Evolutionary conservation across 2,113 vertebrate species (phyloP).

Genomic region (Hemibagrus wyckioides): DNA sequence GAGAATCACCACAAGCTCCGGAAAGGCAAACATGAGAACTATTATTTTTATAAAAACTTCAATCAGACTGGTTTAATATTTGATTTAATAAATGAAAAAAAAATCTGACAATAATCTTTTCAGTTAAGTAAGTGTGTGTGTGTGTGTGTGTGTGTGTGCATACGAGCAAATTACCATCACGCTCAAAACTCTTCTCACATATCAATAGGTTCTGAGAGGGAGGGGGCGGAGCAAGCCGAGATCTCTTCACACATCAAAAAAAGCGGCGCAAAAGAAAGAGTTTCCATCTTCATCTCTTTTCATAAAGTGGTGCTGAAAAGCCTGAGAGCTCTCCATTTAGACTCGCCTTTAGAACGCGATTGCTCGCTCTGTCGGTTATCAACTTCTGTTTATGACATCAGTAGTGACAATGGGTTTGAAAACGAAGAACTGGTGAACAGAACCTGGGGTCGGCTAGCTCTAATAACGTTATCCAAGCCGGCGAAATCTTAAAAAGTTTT

Average conservation of each 20-base stretch:
- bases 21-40: background rate
- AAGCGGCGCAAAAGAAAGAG: constrained; percentile 49
- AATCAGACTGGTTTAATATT: background rate
- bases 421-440: constrained; percentile 76
- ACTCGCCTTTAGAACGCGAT: constrained; percentile 65
- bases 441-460: constrained; percentile 45
- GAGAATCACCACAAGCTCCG: background rate
- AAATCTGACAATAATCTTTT: background rate
- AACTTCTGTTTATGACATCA: constrained; percentile 73
- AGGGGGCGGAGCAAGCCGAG: background rate
- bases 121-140: background rate
- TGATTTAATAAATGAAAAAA: background rate
- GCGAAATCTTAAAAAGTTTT: constrained; percentile 9
- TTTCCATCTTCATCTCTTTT: constrained; percentile 68
- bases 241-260: constrained; percentile 48
- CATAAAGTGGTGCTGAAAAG: constrained; percentile 65
- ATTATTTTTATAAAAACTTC: background rate
- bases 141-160: no score
- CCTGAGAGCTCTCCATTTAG: constrained; percentile 69
- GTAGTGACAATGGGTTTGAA: constrained; percentile 70
- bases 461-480: constrained; percentile 50
- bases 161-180: background rate
- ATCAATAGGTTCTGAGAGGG: background rate
- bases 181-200: background rate
- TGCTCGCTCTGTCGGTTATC: constrained; percentile 59